Base-by-base conservation (phyloP, 2,113 vertebrate species). In the Platichthys flesus region DNA sequence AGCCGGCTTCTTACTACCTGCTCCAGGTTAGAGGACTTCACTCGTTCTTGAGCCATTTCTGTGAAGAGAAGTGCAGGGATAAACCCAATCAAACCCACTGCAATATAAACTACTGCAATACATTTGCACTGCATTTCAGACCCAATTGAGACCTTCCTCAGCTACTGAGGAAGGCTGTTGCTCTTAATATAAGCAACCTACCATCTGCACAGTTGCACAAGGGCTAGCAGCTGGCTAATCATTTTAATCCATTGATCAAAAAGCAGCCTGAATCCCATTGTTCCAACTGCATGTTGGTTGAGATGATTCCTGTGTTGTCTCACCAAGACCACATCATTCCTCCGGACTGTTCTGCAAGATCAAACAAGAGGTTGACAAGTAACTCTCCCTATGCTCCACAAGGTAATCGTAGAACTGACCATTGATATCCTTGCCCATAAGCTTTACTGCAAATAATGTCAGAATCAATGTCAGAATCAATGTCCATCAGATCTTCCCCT, bases 341-440 rank as follows among this genome's bases (percentile, higher is more conserved):
- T 84, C 79, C 83, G 84, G 89, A 78, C 78, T 86, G 82, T 83
- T 93, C 93, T 95, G 94, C 62, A 94, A 94, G 82, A 94, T 85
- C 78, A 91, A 16, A 66, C 64, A 90, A 93, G 69, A 91, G 85
- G 83, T 71, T 90, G 78, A 86, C 60, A 85, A 87, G 52, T 89
- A 60, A 92, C 55, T 90, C 71, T 93, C 85, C n/a, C n/a, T n/a
- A n/a, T n/a, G n/a, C n/a, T n/a, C n/a, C n/a, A n/a, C n/a, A n/a
- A n/a, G n/a, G n/a, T n/a, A n/a, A n/a, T n/a, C n/a, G n/a, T n/a
- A n/a, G n/a, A n/a, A n/a, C n/a, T n/a, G n/a, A n/a, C n/a, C n/a
- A n/a, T n/a, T n/a, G n/a, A n/a, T n/a, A n/a, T n/a, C n/a, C n/a
- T n/a, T n/a, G n/a, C n/a, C n/a, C n/a, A n/a, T n/a, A n/a, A n/a